Evolutionary conservation across 2,888 invertebrate species (phyloP), one percentile per base, ranked within the genome.

Genomic region (Phyto melanocephala): DNA sequence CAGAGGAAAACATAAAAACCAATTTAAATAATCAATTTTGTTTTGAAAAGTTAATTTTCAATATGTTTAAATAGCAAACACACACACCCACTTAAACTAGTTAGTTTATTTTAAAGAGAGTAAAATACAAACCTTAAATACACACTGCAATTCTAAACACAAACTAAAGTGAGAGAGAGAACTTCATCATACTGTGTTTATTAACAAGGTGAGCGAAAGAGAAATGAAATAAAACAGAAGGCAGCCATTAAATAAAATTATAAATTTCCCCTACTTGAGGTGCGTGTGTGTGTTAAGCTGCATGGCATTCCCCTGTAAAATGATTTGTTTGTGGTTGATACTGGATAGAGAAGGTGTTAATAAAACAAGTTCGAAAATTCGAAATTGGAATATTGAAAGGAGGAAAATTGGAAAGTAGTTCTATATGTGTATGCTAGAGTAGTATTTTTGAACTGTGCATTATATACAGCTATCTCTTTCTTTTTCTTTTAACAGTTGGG

Each of bases 41-140:
- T 76, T 79, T 79, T 79, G 75, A 82, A 79, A 82, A 82, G 82
- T 82, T 82, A 82, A 82, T 82, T 79, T 82, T 71, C 79, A 71
- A 82, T 82, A 74, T 70, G 74, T 70, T 81, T 70, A n/a, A 68
- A 40, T 45, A 52, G 2, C 45, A n/a, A 7, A 52, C 28, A 37
- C 42, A 50, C 37, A 60, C 1, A 24, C 8, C 11, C 63, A 56
- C 7, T 37, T 7, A 17, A n/a, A n/a, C n/a, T n/a, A n/a, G n/a
- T n/a, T n/a, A n/a, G n/a, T n/a, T n/a, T n/a, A 28, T 28, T 28
- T 28, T 28, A 28, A 28, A 28, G 6, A 28, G 60, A 56, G 0
- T 17, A 1, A 47, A 15, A 17, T 1, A 15, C 15, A n/a, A 15
- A 4, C n/a, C n/a, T n/a, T n/a, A n/a, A n/a, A n/a, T n/a, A n/a